phyloP scores from a whole-genome alignment of 2,888 invertebrate species.

The Trachelus troglodyta region DNA sequence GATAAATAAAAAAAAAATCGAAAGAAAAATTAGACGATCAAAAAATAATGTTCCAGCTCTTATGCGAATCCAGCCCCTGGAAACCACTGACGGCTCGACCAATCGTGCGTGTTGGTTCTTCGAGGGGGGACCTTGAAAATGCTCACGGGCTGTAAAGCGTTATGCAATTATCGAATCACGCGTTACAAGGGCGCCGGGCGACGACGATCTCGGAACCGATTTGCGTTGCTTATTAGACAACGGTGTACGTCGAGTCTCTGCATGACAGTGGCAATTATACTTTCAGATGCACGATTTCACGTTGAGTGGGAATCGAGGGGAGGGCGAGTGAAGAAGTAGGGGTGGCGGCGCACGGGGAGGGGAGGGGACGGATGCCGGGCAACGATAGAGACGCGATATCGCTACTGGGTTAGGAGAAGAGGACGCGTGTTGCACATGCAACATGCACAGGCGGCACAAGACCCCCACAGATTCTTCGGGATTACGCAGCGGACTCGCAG shows the following conservation, averaged over 20 bases:
- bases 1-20: too few species aligned
- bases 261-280: slow-evolving; percentile 47
- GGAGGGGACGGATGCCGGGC: too few species aligned
- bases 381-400: background rate
- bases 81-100: background rate
- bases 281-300: slow-evolving; percentile 46
- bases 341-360: too few species aligned
- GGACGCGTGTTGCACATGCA: too few species aligned
- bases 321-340: too few species aligned
- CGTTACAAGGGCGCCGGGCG: slow-evolving; percentile 38
- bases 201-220: slow-evolving; percentile 42
- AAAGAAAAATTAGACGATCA: too few species aligned
- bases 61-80: too few species aligned
- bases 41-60: too few species aligned
- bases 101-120: background rate
- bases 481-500: too few species aligned
- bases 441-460: too few species aligned
- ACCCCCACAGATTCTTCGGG: too few species aligned
- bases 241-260: slow-evolving; percentile 46
- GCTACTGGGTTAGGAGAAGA: slow-evolving; percentile 38
- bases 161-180: slow-evolving; percentile 33
- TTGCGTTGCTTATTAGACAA: slow-evolving; percentile 58
- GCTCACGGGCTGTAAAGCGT: slow-evolving; percentile 7
- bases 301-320: slow-evolving; percentile 11
- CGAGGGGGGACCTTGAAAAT: background rate